Percentiles rank a stretch among this genome's conserved stretches.
phyloP scores from a whole-genome alignment of 2,113 vertebrate genomes.

The Apaloderma vittatum region DNA sequence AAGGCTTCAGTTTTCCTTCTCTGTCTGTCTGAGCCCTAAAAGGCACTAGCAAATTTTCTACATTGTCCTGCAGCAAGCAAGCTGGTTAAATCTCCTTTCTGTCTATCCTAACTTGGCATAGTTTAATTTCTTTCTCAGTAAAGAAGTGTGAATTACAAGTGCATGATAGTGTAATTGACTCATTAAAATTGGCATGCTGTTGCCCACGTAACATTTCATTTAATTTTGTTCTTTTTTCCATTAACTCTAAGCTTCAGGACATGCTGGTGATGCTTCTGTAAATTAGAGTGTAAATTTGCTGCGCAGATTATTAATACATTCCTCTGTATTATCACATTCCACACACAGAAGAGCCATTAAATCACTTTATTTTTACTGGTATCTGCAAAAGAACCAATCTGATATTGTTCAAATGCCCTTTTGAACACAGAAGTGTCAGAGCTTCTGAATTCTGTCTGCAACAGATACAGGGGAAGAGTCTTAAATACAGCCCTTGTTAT shows the following conservation, averaged over 20 bases:
- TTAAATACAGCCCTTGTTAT: neutral
- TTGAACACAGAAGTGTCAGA: neutral
- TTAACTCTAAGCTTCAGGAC: neutral
- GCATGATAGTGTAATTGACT: neutral
- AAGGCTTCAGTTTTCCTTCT: neutral
- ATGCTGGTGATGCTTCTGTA: neutral
- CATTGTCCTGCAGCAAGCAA: neutral
- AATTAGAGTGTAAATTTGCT: slow-evolving; percentile 6
- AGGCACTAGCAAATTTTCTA: neutral
- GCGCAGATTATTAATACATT: neutral
- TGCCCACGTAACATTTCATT: neutral
- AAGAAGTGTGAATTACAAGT: neutral
- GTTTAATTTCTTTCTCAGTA: neutral
- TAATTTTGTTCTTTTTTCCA: neutral
- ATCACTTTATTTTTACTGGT: neutral
- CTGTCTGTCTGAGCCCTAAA: neutral
- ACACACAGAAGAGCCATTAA: neutral
- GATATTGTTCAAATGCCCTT: neutral
- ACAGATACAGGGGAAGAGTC: neutral
- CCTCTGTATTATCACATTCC: neutral
- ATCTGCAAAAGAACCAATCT: neutral
- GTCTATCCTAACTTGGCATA: neutral
- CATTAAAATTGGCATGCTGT: neutral
- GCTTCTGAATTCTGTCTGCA: neutral
- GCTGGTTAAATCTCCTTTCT: neutral